Evolutionary conservation across 2,888 invertebrate species (phyloP), one percentile per base, ranked within the genome.

Genomic region (Erynnis tages): DNA sequence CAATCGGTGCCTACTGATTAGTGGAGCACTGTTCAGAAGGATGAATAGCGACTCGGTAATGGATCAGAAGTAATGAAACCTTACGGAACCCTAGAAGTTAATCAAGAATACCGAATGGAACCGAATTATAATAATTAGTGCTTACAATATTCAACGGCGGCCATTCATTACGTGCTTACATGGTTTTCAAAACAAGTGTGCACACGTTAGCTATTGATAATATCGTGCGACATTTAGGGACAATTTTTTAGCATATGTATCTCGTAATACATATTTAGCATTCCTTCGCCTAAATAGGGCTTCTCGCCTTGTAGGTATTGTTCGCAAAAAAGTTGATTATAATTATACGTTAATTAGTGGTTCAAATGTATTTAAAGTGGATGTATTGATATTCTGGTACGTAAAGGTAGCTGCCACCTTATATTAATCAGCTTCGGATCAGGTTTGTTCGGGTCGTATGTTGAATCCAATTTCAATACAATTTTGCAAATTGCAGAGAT

Each of bases 131-230:
- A 40, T 41, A 41, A 49, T 41, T 16, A 41, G 16, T 49, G 34
- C 17, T 16, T 32, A 40, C 14, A 8, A 44, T 41, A 40, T 49
- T 49, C 41, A 5, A 41, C 23, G 17, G 6, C 32, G 25, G 11
- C 23, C 49, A 49, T 41, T 41, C 11, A 41, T 49, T 5, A 49
- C 11, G 10, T n/a, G 34, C 49, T 41, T 41, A 49, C 49, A 49
- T 49, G 49, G 49, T 34, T 41, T 41, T 34, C 49, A 17, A 40
- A 41, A 49, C 41, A 49, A 49, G 3, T 41, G 32, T 37, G n/a
- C 14, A 8, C 19, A 13, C 29, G 37, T 47, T 29, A 40, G 40
- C 21, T 19, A 14, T 19, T 10, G 29, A 21, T 38, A 38, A 21
- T 21, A 38, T 47, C 30, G 7, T 14, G 2, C n/a, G 25, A 14